Percentiles rank a stretch among this genome's conserved stretches.
Evolutionary conservation across 1,140 invertebrate genomes (phyloP).

Genomic region (Brachionus rotundiformis): DNA sequence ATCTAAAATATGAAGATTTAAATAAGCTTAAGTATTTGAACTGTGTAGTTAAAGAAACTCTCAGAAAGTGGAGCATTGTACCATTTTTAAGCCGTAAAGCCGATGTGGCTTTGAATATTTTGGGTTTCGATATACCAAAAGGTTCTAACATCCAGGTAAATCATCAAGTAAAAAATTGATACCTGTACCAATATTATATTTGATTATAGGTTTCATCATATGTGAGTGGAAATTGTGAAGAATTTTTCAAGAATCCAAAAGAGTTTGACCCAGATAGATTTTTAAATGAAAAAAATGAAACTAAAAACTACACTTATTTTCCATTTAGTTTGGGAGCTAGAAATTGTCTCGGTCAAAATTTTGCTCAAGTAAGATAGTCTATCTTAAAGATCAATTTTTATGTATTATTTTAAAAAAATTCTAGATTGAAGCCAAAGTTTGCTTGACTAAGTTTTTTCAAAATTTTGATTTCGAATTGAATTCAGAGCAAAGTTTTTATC

Average conservation of each 20-base stretch:
- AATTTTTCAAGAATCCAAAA: conserved; percentile 23
- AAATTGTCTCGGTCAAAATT: conserved; percentile 32
- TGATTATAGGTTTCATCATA: neutral
- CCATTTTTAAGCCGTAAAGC: conserved; percentile 12
- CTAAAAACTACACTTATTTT: conserved; percentile 41
- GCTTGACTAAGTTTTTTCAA: conserved; percentile 13
- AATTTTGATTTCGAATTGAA: conserved; percentile 40
- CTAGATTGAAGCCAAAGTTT: conserved; percentile 43
- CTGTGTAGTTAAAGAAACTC: conserved; percentile 29
- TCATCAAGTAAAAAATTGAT: too few relatives aligned
- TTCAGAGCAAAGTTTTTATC: conserved; percentile 2
- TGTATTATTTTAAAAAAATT: neutral
- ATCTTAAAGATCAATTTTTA: neutral
- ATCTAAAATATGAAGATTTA: neutral
- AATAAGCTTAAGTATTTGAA: neutral
- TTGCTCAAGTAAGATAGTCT: conserved; percentile 17
- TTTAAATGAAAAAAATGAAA: conserved; percentile 8
- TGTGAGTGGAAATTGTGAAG: neutral
- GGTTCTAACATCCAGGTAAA: neutral
- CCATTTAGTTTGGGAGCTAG: neutral
- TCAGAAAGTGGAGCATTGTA: conserved; percentile 7
- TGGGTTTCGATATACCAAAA: neutral
- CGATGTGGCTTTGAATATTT: neutral
- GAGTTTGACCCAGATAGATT: conserved; percentile 28
- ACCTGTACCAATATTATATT: neutral